These are phyloP conservation scores for Laothoe populi DNA, from an alignment of 2,888 invertebrate genomes.

Conservation along the genomic window DNA sequence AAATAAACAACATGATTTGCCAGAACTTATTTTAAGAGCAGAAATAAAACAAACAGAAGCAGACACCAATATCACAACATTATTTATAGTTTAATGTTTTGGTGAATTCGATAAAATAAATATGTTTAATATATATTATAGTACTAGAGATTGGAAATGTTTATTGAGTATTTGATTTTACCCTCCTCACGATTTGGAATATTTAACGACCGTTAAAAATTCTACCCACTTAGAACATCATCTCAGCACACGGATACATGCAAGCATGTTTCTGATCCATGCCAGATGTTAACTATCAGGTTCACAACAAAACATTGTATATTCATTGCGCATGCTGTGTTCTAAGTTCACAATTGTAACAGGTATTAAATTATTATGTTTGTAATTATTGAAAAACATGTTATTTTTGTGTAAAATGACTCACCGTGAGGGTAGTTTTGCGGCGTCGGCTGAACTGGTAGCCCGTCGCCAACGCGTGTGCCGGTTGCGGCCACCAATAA, in stretches of 20 bases:
- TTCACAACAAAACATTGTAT: slow-evolving; percentile 7
- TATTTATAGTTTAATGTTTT: background rate
- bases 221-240: background rate
- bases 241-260: slow-evolving; percentile 9
- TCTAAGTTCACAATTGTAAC: background rate
- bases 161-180: background rate
- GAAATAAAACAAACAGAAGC: too few species aligned
- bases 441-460: slow-evolving; percentile 77
- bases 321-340: background rate
- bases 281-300: slow-evolving; percentile 27
- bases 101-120: background rate
- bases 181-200: background rate
- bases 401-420: slow-evolving; percentile 57
- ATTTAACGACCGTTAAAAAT: slow-evolving; percentile 5
- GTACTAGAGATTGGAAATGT: background rate
- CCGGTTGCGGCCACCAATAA: slow-evolving; percentile 78
- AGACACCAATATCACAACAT: too few species aligned
- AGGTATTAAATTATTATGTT: background rate
- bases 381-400: slow-evolving; percentile 47
- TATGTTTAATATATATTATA: background rate
- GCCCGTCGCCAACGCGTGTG: slow-evolving; percentile 72
- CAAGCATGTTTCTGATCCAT: slow-evolving; percentile 24
- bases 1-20: too few species aligned
- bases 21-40: too few species aligned
- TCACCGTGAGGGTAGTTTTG: slow-evolving; percentile 80